Conservation (phyloP, 2,888 invertebrate species). For the Coleophora deauratella region DNA sequence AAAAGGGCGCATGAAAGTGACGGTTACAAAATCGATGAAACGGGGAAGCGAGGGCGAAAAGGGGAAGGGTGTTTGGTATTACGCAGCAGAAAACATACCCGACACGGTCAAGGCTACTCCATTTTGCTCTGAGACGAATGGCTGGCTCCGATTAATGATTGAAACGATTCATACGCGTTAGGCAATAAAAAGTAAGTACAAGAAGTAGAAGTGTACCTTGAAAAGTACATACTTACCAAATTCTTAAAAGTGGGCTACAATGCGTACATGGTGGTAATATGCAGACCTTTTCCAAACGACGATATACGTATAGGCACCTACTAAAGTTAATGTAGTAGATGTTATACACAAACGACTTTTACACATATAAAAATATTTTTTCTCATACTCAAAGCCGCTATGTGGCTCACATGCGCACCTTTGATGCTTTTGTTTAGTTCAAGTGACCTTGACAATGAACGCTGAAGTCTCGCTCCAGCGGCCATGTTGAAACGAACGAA, state of each 20-base stretch:
- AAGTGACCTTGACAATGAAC: slow-evolving; percentile 69
- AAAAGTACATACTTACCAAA: too few species aligned
- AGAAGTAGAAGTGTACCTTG: too few species aligned
- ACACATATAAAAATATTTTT: too few species aligned
- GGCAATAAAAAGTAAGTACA: not conserved
- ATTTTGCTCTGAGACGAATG: slow-evolving; percentile 34
- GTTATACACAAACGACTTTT: too few species aligned
- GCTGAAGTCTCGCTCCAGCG: slow-evolving; percentile 59
- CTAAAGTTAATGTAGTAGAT: too few species aligned
- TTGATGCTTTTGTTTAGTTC: slow-evolving; percentile 56
- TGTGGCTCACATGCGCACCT: not conserved
- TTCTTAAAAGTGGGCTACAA: too few species aligned
- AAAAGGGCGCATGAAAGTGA: too few species aligned
- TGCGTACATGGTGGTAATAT: too few species aligned
- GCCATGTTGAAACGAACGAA: slow-evolving; percentile 57
- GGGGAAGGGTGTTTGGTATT: slow-evolving; percentile 28
- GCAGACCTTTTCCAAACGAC: too few species aligned
- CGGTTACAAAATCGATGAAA: slow-evolving; percentile 34
- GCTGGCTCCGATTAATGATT: slow-evolving; percentile 31
- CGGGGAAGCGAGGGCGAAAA: slow-evolving; percentile 26
- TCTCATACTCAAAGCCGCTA: not conserved
- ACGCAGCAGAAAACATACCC: slow-evolving; percentile 32
- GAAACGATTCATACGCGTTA: not conserved
- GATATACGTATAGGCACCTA: too few species aligned
- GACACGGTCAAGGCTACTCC: slow-evolving; percentile 61